Conservation (phyloP, 2,888 invertebrate genomes). For the Hirtodrosophila cameraria region DNA sequence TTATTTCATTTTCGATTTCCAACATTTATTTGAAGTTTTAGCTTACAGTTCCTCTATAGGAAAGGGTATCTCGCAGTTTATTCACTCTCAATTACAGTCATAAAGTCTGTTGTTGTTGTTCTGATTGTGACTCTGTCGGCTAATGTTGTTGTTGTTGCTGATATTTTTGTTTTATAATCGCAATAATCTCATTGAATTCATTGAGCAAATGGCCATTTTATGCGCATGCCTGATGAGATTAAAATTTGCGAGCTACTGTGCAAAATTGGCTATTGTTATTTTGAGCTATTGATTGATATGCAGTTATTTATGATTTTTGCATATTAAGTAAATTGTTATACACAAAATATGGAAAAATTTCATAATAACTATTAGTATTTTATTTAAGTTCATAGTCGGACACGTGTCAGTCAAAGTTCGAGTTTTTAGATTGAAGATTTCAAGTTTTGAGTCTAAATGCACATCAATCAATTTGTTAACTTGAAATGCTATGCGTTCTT, state of each 20-base stretch:
- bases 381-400: slow-evolving; percentile 3
- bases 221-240: slow-evolving; percentile 54
- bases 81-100: not conserved
- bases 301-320: slow-evolving; percentile 47
- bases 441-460: not conserved
- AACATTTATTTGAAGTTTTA: no score
- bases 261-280: slow-evolving; percentile 48
- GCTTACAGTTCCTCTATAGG: no score
- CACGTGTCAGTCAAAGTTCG: slow-evolving; percentile 22
- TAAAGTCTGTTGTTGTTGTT: slow-evolving; percentile 4
- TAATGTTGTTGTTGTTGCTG: slow-evolving; percentile 20
- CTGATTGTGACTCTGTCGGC: slow-evolving; percentile 3
- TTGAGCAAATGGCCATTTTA: slow-evolving; percentile 47
- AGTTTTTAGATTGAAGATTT: not conserved
- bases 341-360: slow-evolving; percentile 30
- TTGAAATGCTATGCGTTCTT: slow-evolving; percentile 23
- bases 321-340: slow-evolving; percentile 51
- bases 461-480: slow-evolving; percentile 44
- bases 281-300: slow-evolving; percentile 54
- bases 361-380: not conserved
- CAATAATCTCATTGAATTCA: slow-evolving; percentile 53
- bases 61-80: slow-evolving; percentile 21
- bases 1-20: no score
- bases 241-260: slow-evolving; percentile 55
- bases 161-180: slow-evolving; percentile 24